Base-by-base conservation (phyloP, 2,888 invertebrate species). In the Drosophila fungiperda region DNA sequence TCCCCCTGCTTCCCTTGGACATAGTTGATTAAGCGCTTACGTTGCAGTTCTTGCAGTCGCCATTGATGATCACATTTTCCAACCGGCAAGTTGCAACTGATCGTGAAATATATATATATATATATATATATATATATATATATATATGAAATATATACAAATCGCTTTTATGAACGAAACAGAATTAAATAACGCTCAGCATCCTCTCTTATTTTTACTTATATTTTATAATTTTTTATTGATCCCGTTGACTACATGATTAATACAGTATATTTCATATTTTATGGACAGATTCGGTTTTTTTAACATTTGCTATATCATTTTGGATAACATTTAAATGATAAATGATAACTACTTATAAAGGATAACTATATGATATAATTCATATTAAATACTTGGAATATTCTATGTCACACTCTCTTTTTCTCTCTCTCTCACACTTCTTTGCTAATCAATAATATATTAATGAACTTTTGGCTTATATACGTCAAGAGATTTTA, bases 11-110 rank as follows among this genome's bases (percentile, higher is more conserved):
- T 12, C 12, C 9, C 8, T 17, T 17, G 38, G 3, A 1, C 1
- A 40, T n/a, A n/a, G 17, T 40, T 9, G 38, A n/a, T 9, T 40
- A n/a, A 4, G 9, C 0, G 11, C 1, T 0, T 7, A 54, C 0
- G 7, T 26, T 17, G n/a, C 54, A 54, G 0, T 20, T 3, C 6
- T 26, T 3, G 36, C 17, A 36, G 26, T 54, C 3, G 5, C 26
- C 54, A 26, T 36, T 36, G 23, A 54, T 20, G 33, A 53, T 2
- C 2, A 35, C 9, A 23, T 17, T 35, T 20, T 5, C 33, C 15
- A 23, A 15, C n/a, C 20, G n/a, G 3, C 15, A 17, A 40, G 12
- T 23, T 23, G 12, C 20, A 33, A 61, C 61, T 61, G 40, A 57
- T 57, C 23, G 17, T 6, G 1, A 9, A 9, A 3, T 12, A 0